A percentile compares a stretch with the other conserved stretches of the same genome.
These are phyloP conservation scores for Stichopus chloronotus DNA, from an alignment of 35 echinoderm and acorn worm species.

Conservation along the genomic window DNA sequence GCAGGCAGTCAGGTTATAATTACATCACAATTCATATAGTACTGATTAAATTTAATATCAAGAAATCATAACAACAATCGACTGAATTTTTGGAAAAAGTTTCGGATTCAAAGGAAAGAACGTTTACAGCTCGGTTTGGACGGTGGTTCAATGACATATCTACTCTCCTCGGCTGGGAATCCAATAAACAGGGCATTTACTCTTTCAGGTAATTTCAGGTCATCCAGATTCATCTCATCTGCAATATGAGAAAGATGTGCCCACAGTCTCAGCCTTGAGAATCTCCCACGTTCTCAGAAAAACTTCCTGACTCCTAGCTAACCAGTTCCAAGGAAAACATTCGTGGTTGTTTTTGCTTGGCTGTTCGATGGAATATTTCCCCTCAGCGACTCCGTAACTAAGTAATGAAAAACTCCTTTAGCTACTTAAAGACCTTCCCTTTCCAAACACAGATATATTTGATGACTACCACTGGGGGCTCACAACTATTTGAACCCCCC, in stretches of 20 bases:
- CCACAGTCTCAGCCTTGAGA: slow-evolving; percentile 44
- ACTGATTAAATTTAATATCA: too few species aligned
- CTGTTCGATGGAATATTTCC: slow-evolving; percentile 20
- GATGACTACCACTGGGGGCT: slow-evolving; percentile 56
- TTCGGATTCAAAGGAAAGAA: not conserved
- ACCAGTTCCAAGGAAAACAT: slow-evolving; percentile 54
- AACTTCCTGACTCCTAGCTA: slow-evolving; percentile 43
- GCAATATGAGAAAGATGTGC: slow-evolving; percentile 17
- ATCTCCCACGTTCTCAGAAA: slow-evolving; percentile 34
- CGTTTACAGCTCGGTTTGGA: not conserved
- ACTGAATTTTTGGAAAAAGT: not conserved
- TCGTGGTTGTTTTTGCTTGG: slow-evolving; percentile 41
- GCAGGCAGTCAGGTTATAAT: too few species aligned
- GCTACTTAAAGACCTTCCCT: slow-evolving; percentile 57
- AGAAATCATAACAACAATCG: too few species aligned
- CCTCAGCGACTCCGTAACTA: slow-evolving; percentile 40
- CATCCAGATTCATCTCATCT: not conserved
- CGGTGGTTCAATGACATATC: slow-evolving; percentile 37
- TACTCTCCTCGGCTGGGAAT: not conserved
- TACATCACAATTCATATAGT: too few species aligned
- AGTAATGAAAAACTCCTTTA: slow-evolving; percentile 58
- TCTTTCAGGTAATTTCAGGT: slow-evolving; percentile 44
- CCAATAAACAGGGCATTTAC: slow-evolving; percentile 33
- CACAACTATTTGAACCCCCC: slow-evolving; percentile 8
- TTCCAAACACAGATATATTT: slow-evolving; percentile 47